Conservation (phyloP, 2,113 vertebrate species). For the Aix galericulata region DNA sequence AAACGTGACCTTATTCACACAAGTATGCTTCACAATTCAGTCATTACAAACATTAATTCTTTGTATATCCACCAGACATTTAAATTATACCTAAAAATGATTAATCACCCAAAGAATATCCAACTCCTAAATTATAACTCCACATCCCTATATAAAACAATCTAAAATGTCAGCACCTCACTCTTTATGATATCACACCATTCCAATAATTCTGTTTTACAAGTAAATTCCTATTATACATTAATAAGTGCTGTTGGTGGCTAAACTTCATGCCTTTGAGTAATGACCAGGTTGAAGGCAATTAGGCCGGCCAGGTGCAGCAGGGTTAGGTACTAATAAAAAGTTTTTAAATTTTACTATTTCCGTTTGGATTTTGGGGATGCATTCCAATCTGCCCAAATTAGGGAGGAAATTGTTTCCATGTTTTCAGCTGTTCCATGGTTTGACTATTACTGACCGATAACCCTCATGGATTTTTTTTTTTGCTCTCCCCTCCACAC, state of each 20-base stretch:
- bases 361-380: constrained; percentile 88
- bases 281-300: constrained; percentile 85
- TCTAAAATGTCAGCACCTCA: constrained; percentile 83
- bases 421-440: constrained; percentile 77
- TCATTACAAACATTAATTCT: constrained; percentile 48
- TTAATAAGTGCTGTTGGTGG: constrained; percentile 85
- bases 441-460: constrained; percentile 45
- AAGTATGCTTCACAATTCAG: not conserved
- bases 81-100: constrained; percentile 65
- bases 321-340: constrained; percentile 86
- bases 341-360: constrained; percentile 94
- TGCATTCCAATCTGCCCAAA: constrained; percentile 85
- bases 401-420: constrained; percentile 83
- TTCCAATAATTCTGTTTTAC: constrained; percentile 85
- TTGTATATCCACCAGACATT: not conserved
- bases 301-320: constrained; percentile 97
- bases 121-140: constrained; percentile 77
- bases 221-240: constrained; percentile 86
- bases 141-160: constrained; percentile 77
- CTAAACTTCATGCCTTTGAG: constrained; percentile 81
- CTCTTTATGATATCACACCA: constrained; percentile 83
- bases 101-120: constrained; percentile 76
- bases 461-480: not conserved
- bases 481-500: not conserved
- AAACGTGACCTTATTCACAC: constrained; percentile 21